Conservation (phyloP, 2,888 invertebrate species). For the Xestia c-nigrum region DNA sequence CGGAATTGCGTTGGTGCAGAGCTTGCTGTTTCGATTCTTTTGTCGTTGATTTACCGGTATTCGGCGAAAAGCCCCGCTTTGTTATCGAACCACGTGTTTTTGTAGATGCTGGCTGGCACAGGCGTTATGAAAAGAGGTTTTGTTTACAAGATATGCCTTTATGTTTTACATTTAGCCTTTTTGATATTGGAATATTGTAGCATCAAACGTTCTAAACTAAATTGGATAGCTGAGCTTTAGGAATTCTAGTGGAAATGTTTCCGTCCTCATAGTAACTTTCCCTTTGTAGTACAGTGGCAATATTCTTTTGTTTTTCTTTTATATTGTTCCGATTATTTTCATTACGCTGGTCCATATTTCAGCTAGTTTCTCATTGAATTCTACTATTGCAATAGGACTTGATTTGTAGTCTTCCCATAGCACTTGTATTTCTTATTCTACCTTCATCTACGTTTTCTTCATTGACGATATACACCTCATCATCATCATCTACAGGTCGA, state of each 20-base stretch:
- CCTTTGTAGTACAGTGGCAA: background rate
- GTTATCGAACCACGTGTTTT: slow-evolving; percentile 35
- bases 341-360: background rate
- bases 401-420: background rate
- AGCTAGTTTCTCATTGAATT: slow-evolving; percentile 1
- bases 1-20: slow-evolving; percentile 76
- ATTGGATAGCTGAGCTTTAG: slow-evolving; percentile 27
- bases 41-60: slow-evolving; percentile 63
- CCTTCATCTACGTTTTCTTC: background rate
- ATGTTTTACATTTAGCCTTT: slow-evolving; percentile 34
- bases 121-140: slow-evolving; percentile 31
- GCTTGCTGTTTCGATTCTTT: slow-evolving; percentile 73
- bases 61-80: slow-evolving; percentile 54
- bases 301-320: slow-evolving; percentile 1
- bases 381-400: background rate
- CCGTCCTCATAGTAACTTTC: background rate
- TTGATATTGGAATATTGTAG: slow-evolving; percentile 25
- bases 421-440: background rate
- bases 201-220: slow-evolving; percentile 35
- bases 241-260: slow-evolving; percentile 11
- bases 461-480: background rate
- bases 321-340: background rate
- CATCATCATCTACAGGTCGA: no score
- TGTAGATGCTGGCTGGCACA: slow-evolving; percentile 25
- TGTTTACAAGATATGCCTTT: slow-evolving; percentile 56